Evolutionary conservation across 30 jellyfish, hydroid and myxozoan species (phyloP).

Genomic region (Catostylus mosaicus): DNA sequence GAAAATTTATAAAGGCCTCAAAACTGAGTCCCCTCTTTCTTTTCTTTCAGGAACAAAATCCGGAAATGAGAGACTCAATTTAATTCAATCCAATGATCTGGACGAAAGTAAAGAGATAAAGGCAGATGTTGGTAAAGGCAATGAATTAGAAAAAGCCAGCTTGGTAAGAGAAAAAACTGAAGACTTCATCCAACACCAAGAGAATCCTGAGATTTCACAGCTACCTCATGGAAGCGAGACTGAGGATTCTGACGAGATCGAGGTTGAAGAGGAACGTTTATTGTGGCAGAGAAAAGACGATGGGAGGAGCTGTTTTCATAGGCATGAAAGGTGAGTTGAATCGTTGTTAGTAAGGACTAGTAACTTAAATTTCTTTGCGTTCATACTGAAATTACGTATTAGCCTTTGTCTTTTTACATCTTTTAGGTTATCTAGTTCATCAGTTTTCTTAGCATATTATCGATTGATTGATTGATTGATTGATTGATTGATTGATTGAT

Average conservation of each 20-base stretch:
- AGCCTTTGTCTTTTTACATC: too few relatives aligned
- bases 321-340: background rate
- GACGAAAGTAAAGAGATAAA: background rate
- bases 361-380: too few relatives aligned
- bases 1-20: too few relatives aligned
- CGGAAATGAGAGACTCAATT: slow-evolving; percentile 7
- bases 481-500: too few relatives aligned
- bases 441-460: too few relatives aligned
- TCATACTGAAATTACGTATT: too few relatives aligned
- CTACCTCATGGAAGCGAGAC: background rate
- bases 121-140: background rate
- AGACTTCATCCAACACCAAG: background rate
- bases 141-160: background rate
- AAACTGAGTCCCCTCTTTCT: too few relatives aligned
- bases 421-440: too few relatives aligned
- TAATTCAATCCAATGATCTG: background rate
- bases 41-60: background rate
- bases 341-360: background rate
- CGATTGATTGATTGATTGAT: too few relatives aligned
- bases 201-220: background rate
- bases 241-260: background rate
- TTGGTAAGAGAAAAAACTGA: background rate
- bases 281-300: slow-evolving; percentile 30
- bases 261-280: background rate
- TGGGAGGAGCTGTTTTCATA: slow-evolving; percentile 7